phyloP scores from a whole-genome alignment of 2,113 vertebrate species.

The Phrynocephalus versicolor region DNA sequence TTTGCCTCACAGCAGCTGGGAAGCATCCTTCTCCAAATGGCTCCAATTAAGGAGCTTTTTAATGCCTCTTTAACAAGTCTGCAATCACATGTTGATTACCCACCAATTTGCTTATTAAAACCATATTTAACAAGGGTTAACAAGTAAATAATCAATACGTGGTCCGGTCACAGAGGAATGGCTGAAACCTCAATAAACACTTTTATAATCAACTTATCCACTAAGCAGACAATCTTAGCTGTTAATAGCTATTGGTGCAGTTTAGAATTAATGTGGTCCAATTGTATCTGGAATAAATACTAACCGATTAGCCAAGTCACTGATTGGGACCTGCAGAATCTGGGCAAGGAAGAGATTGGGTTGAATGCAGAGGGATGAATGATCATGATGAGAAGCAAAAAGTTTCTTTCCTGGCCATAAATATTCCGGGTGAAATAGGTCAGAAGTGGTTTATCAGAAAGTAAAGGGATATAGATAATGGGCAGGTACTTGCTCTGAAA shows the following conservation, averaged over 20 bases:
- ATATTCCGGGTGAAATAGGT: background rate
- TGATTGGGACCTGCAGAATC: accelerated
- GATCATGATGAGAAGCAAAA: background rate
- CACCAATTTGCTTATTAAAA: constrained; percentile 65
- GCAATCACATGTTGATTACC: constrained; percentile 53
- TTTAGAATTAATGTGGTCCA: constrained; percentile 58
- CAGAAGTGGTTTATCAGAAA: background rate
- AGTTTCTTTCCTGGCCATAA: background rate
- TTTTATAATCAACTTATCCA: constrained; percentile 57
- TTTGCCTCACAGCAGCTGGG: background rate
- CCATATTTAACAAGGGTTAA: constrained; percentile 69
- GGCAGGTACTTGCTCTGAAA: too few species aligned
- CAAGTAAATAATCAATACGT: constrained; percentile 66
- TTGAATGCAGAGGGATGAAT: background rate
- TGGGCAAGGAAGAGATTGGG: background rate
- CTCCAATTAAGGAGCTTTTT: constrained; percentile 9
- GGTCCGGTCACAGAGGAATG: constrained; percentile 57
- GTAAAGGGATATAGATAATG: too few species aligned
- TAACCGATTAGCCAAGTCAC: constrained; percentile 29
- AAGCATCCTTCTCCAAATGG: background rate
- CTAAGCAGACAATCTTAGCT: constrained; percentile 60
- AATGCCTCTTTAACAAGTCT: constrained; percentile 37
- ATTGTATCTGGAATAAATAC: constrained; percentile 37
- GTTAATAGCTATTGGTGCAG: constrained; percentile 50
- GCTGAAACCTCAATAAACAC: constrained; percentile 64